Conservation (phyloP, 92 coral and sea anemone genomes). For the Bergia sp. region DNA sequence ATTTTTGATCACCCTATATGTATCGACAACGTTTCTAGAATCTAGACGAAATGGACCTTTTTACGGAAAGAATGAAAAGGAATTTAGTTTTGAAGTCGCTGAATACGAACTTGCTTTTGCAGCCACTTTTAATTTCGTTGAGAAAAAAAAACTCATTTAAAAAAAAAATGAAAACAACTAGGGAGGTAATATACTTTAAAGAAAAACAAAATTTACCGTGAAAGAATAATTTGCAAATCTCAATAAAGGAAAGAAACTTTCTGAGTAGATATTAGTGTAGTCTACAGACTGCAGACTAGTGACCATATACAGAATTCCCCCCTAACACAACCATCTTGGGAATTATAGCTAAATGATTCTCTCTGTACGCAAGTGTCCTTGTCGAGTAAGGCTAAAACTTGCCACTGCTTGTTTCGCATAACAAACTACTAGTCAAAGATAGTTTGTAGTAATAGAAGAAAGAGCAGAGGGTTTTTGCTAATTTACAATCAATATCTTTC, state of each 20-base stretch:
- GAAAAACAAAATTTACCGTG: not conserved
- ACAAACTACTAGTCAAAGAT: not conserved
- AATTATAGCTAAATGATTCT: not conserved
- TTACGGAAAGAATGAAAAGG: not conserved
- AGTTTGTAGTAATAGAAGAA: not conserved
- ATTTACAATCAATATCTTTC: not conserved
- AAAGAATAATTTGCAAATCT: not conserved
- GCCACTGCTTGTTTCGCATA: not conserved
- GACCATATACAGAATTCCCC: not conserved
- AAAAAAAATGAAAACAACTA: conserved; percentile 8
- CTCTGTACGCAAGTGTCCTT: not conserved
- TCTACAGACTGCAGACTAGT: not conserved
- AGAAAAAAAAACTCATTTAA: not conserved
- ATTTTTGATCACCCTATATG: not conserved
- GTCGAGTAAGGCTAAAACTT: not conserved
- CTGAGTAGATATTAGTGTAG: too few relatives aligned
- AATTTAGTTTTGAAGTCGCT: not conserved
- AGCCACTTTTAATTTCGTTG: conserved; percentile 5
- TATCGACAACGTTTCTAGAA: too few relatives aligned
- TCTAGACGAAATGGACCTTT: too few relatives aligned
- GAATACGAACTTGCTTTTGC: not conserved
- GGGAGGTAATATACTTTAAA: not conserved
- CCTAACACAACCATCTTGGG: not conserved
- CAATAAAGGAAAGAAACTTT: not conserved
- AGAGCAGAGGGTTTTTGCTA: not conserved